Percentiles rank a stretch among this genome's conserved stretches.
These are phyloP conservation scores for Apus apus DNA, from an alignment of 2,113 vertebrate genomes.

Conservation along the genomic window DNA sequence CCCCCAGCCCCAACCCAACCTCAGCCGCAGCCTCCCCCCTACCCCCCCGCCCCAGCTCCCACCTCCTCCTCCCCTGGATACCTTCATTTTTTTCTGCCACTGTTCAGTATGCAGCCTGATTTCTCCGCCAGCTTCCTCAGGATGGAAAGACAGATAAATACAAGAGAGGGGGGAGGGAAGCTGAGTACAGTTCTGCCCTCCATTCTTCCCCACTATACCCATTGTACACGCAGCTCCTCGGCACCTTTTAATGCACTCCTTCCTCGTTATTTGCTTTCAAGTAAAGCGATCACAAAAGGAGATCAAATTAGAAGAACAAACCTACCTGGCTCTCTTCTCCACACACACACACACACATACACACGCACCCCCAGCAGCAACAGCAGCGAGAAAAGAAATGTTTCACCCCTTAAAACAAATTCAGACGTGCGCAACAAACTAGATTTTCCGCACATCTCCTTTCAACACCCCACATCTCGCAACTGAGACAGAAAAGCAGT, in stretches of 20 bases:
- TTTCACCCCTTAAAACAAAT: conserved; percentile 40
- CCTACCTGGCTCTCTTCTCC: conserved; percentile 62
- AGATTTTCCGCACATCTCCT: conserved; percentile 7
- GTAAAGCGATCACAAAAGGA: conserved; percentile 28
- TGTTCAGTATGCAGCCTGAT: conserved; percentile 37
- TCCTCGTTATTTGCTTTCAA: conserved; percentile 48
- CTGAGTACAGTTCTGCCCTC: background rate
- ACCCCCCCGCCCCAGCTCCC: background rate
- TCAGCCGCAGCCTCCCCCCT: too few species aligned
- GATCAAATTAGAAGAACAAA: conserved; percentile 31
- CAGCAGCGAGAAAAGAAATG: background rate
- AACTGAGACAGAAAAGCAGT: conserved; percentile 21
- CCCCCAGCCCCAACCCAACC: background rate
- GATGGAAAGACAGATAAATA: conserved; percentile 22
- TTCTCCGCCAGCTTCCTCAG: conserved; percentile 37
- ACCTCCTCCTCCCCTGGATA: background rate
- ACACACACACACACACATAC: too few species aligned
- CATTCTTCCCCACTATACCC: conserved; percentile 44
- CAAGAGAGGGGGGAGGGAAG: background rate
- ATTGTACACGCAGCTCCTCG: conserved; percentile 19
- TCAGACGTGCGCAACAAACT: conserved; percentile 17
- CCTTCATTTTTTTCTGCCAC: conserved; percentile 7
- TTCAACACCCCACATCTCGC: conserved; percentile 15
- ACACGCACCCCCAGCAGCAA: background rate
- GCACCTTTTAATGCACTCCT: conserved; percentile 29